phyloP scores from a whole-genome alignment of 2,113 vertebrate genomes.

The Plecturocebus donacophilus region DNA sequence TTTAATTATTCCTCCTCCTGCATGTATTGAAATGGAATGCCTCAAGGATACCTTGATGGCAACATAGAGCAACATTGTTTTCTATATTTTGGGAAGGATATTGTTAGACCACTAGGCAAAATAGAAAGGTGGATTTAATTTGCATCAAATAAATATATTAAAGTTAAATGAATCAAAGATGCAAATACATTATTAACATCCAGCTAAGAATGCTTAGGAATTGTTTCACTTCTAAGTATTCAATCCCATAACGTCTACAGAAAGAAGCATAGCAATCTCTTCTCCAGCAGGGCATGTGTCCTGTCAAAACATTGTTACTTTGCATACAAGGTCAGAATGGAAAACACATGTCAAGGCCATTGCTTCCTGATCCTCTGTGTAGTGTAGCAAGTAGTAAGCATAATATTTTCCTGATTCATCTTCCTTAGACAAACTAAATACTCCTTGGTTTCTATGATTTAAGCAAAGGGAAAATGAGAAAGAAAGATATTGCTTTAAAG shows the following conservation, averaged over 20 bases:
- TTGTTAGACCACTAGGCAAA: conserved; percentile 34
- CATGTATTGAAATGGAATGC: not conserved
- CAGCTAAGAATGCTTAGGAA: conserved; percentile 13
- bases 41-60: not conserved
- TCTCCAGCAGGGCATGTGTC: not conserved
- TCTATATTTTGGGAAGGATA: not conserved
- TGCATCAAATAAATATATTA: conserved; percentile 66
- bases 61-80: not conserved
- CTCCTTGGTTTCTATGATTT: not conserved
- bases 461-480: not conserved
- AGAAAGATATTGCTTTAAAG: not conserved
- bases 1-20: conserved; percentile 57
- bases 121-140: conserved; percentile 64
- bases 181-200: conserved; percentile 20
- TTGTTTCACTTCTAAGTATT: conserved; percentile 11
- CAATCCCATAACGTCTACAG: not conserved
- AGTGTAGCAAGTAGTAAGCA: not conserved
- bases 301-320: conserved; percentile 10
- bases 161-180: conserved; percentile 47
- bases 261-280: not conserved
- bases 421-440: not conserved
- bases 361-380: not conserved
- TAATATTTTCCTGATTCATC: not conserved
- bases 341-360: not conserved
- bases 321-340: conserved; percentile 1